Conservation (phyloP, 2,113 vertebrate genomes). For the Onychorhynchus coronatus region DNA sequence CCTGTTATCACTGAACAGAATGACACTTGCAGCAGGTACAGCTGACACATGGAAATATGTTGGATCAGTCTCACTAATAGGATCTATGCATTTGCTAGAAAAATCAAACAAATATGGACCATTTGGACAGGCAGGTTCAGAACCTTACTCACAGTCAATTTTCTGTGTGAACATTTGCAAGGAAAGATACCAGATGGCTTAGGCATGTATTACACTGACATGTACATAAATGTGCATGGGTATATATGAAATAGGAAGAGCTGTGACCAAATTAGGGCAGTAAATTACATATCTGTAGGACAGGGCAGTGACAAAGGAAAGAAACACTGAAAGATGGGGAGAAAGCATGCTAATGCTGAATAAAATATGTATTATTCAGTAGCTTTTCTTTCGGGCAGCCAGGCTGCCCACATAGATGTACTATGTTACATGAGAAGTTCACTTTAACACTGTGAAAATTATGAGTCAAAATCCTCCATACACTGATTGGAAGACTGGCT, state of each 20-base stretch:
- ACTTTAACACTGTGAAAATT: constrained; percentile 39
- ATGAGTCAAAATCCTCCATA: constrained; percentile 21
- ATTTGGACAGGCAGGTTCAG: constrained; percentile 61
- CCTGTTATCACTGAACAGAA: constrained; percentile 63
- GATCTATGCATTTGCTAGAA: constrained; percentile 54
- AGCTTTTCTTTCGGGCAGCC: background rate
- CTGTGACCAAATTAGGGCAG: background rate
- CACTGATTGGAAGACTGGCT: background rate
- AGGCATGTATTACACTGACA: constrained; percentile 43
- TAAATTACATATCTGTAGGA: background rate
- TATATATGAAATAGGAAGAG: constrained; percentile 4
- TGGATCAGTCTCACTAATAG: constrained; percentile 62
- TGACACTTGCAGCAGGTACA: constrained; percentile 72
- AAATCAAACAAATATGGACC: constrained; percentile 55
- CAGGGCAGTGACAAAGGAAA: background rate
- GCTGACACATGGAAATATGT: constrained; percentile 65
- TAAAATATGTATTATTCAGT: background rate
- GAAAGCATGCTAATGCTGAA: background rate
- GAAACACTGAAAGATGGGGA: background rate
- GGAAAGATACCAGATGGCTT: constrained; percentile 60
- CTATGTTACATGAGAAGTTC: background rate
- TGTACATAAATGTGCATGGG: constrained; percentile 37
- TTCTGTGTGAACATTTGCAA: constrained; percentile 65
- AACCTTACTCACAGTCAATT: constrained; percentile 57
- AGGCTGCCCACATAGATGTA: background rate